Conservation (phyloP, 2,113 vertebrate genomes). For the Rhinogobius similis region DNA sequence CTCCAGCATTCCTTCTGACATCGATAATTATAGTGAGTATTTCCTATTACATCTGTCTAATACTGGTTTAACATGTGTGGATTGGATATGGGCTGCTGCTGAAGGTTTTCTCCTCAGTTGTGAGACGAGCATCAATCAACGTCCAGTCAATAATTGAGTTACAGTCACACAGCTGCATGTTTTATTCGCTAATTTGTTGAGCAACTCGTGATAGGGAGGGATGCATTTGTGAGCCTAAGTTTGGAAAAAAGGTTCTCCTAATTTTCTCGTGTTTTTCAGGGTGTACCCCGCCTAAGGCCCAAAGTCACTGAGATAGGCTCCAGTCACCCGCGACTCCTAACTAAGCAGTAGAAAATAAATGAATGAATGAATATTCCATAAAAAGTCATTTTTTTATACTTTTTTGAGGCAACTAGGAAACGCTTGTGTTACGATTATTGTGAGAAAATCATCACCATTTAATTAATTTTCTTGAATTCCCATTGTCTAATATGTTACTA, state of each 20-base stretch:
- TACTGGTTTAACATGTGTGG: conserved; percentile 1
- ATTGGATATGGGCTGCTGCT: conserved; percentile 31
- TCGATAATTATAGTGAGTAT: conserved; percentile 21
- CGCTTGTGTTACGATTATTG: too few species aligned
- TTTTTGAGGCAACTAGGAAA: too few species aligned
- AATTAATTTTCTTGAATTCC: too few species aligned
- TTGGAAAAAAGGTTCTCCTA: conserved; percentile 8
- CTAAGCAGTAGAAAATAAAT: too few species aligned
- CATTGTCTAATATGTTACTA: too few species aligned
- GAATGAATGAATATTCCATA: too few species aligned
- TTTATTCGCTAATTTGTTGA: conserved; percentile 47
- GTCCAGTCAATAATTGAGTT: conserved; percentile 39
- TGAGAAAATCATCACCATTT: too few species aligned
- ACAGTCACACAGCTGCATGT: conserved; percentile 31
- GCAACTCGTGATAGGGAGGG: conserved; percentile 18
- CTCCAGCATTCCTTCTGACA: conserved; percentile 53
- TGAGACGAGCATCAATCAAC: conserved; percentile 20
- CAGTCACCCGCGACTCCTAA: too few species aligned
- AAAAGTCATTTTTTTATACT: too few species aligned
- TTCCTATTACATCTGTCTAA: conserved; percentile 25
- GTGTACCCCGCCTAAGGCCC: too few species aligned
- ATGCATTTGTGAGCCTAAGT: conserved; percentile 18
- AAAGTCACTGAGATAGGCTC: too few species aligned
- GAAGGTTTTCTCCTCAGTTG: conserved; percentile 17
- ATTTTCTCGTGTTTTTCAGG: too few species aligned